Evolutionary conservation across 2,888 invertebrate species (phyloP), one percentile per base, ranked within the genome.

Genomic region (Ectropis crepuscularia): DNA sequence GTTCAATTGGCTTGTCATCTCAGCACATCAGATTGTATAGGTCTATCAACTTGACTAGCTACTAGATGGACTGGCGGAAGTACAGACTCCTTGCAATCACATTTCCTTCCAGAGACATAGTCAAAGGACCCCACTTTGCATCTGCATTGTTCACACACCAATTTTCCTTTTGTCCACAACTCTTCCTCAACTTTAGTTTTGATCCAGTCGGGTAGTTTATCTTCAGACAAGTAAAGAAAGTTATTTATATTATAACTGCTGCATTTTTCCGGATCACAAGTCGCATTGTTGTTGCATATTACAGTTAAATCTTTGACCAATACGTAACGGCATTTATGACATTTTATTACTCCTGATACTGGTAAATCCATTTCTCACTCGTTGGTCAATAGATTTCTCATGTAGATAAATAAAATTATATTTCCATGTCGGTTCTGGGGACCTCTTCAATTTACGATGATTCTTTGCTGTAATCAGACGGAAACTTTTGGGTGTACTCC

Each of bases 131-230:
- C 96, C 39, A 96, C 88, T 84, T 94, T 92, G 43, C 89, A 89
- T 48, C 93, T 87, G 82, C 96, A 96, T 66, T 93, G 87, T 62
- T 87, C 91, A 83, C 96, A 96, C 66, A 93, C 90, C 39, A 96
- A 78, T 86, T 95, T 95, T n/a, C 95, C 95, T 81, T 94, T 95
- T 0, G 94, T 94, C 95, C 95, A 96, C 54, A 93, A 85, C 68
- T 94, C 93, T 61, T 87, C 83, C 77, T 94, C 93, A 46, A 95
- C 81, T 77, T 85, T 89, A 38, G 71, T 60, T 64, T 79, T 87
- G 60, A 95, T 92, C 95, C 95, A 95, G 11, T 78, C 69, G 0
- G 95, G 95, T 53, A 94, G 75, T 63, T 79, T 80, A n/a, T 94
- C 94, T 79, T 95, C 95, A 61, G 84, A 81, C 47, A 95, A 73